Evolutionary conservation across 2,797 vertebrate genomes (phyloP), one percentile per base, ranked within the genome.

Genomic region (Miichthys miiuy): DNA sequence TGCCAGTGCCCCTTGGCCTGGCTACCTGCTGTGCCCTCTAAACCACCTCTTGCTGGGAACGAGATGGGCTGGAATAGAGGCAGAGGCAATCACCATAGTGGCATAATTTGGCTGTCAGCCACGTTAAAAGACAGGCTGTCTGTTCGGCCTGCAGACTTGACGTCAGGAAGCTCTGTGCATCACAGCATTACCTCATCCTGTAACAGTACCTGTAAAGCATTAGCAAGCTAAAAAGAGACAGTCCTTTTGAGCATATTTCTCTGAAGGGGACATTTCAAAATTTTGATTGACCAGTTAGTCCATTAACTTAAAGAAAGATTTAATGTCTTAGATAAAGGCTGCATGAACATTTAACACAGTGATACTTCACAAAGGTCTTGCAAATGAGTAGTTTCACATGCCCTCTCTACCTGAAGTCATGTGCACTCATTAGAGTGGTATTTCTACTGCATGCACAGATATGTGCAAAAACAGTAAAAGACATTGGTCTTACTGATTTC

Each of bases 1-100:
- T 81, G 87, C 81, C 84, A 76, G 76, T 64, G 58, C 57, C 79
- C 54, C 60, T 72, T 85, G 80, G 87, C 84, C 72, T 69, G 68
- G 58, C 54, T 79, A 87, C 73, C 84, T 84, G 80, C 68, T 73
- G 42, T 42, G 64, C 56, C 72, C 62, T 70, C 52, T 58, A 48
- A 70, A 58, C 64, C 25, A 60, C 68, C 38, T 68, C 75, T 68
- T 73, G 77, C 60, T 75, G 42, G 46, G 54, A 80, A 69, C 55
- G 68, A 69, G 67, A 73, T 65, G 63, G 48, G 44, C 30, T 18
- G 34, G 34, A 60, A 66, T 6, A 42, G 21, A 66, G 18, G 38
- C 72, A 47, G 67, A 73, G 52, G 55, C 75, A 57, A 44, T 81
- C 67, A 41, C 56, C 48, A 46, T 46, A 42, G 67, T 61, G 51